Percentiles rank a stretch among this genome's conserved stretches.
These are phyloP conservation scores for Sus cebifrons DNA, from an alignment of 2,797 vertebrate genomes.

Conservation along the genomic window DNA sequence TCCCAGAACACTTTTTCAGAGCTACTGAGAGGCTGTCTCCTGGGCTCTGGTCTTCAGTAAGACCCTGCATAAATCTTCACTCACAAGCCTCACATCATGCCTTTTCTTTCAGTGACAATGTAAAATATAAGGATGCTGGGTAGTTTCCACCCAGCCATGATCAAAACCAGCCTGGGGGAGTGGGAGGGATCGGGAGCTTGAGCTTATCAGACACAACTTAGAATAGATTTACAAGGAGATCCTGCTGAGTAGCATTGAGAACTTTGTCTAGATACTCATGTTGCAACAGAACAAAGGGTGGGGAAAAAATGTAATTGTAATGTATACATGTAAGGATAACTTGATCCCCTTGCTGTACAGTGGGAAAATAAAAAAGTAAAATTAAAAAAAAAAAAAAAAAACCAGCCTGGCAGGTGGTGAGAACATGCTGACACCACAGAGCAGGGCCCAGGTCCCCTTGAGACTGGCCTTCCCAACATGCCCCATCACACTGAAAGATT, in stretches of 20 bases:
- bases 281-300: too few species aligned
- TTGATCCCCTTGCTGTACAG: too few species aligned
- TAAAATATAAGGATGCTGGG: background rate
- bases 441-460: background rate
- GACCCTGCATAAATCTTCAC: background rate
- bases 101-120: background rate
- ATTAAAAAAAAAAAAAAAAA: too few species aligned
- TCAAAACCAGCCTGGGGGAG: background rate
- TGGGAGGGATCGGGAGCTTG: too few species aligned
- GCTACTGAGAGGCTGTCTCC: background rate
- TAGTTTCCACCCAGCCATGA: background rate
- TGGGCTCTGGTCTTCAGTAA: background rate
- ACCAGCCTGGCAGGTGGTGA: too few species aligned
- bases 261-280: too few species aligned
- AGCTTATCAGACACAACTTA: too few species aligned
- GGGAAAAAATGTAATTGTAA: too few species aligned
- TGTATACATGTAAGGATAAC: too few species aligned
- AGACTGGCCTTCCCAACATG: background rate
- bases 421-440: background rate
- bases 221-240: too few species aligned
- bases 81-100: background rate
- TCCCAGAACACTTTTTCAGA: background rate
- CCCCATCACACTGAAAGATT: background rate
- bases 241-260: too few species aligned
- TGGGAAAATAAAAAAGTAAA: too few species aligned